These are phyloP conservation scores for Acestrorhynchus altus DNA, from an alignment of 2,797 vertebrate species.

Conservation along the genomic window DNA sequence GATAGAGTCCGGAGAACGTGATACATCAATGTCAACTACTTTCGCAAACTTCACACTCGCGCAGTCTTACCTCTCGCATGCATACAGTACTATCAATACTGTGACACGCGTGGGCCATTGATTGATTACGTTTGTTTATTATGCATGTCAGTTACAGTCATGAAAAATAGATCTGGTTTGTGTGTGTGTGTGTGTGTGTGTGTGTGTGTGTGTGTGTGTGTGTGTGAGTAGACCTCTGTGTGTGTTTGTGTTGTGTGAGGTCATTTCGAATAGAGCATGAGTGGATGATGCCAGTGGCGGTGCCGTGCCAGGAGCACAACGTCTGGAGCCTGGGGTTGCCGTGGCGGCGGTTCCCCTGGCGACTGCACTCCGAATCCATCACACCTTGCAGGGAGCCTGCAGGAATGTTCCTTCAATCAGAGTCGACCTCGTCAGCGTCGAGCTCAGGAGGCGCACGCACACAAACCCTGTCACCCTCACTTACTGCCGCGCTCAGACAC, in stretches of 20 bases:
- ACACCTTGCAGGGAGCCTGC: conserved; percentile 82
- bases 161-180: conserved; percentile 8
- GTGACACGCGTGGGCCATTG: neutral
- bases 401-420: conserved; percentile 80
- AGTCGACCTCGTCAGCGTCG: conserved; percentile 63
- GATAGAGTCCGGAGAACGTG: conserved; percentile 58
- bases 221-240: too few relatives aligned
- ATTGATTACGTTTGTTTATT: conserved; percentile 17
- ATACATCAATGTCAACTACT: conserved; percentile 22
- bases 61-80: neutral
- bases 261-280: conserved; percentile 38
- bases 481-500: neutral
- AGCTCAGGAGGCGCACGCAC: conserved; percentile 66
- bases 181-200: conserved; percentile 26
- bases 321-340: conserved; percentile 58
- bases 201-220: conserved; percentile 31
- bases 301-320: conserved; percentile 12
- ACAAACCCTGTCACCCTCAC: conserved; percentile 75
- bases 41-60: neutral
- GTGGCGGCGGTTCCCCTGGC: conserved; percentile 65
- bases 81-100: conserved; percentile 3
- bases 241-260: conserved; percentile 21
- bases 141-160: conserved; percentile 11
- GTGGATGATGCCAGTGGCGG: conserved; percentile 37
- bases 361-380: conserved; percentile 66